Conservation (phyloP, 2,797 vertebrate species). For the Catostomus latipinnis region DNA sequence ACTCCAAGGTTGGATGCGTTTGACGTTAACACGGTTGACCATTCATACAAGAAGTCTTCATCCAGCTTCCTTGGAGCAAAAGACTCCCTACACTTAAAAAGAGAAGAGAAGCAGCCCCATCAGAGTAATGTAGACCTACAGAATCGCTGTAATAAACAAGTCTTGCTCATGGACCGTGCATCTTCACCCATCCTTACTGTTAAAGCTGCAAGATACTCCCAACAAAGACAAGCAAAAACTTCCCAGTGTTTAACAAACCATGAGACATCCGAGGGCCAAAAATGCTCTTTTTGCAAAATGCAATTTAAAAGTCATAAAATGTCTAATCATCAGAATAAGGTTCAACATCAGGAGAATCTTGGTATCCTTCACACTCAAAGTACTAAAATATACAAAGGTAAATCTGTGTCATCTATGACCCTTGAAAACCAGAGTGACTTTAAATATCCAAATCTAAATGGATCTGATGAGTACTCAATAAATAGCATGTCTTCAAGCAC, state of each 20-base stretch:
- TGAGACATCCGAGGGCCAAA: slow-evolving; percentile 39
- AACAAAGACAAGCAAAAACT: slow-evolving; percentile 61
- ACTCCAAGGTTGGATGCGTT: slow-evolving; percentile 57
- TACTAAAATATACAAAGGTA: slow-evolving; percentile 48
- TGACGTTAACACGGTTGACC: slow-evolving; percentile 38
- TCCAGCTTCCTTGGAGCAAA: slow-evolving; percentile 58
- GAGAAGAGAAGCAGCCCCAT: slow-evolving; percentile 51
- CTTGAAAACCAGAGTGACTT: slow-evolving; percentile 66
- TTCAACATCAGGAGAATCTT: background rate
- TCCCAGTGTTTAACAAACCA: slow-evolving; percentile 43
- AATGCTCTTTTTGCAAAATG: slow-evolving; percentile 34
- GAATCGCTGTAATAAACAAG: slow-evolving; percentile 51
- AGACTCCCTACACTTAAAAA: slow-evolving; percentile 55
- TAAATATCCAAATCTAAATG: slow-evolving; percentile 50
- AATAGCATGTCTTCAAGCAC: slow-evolving; percentile 52
- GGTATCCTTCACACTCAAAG: slow-evolving; percentile 7
- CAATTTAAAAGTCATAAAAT: slow-evolving; percentile 33
- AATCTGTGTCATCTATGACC: slow-evolving; percentile 59
- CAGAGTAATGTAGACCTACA: slow-evolving; percentile 59
- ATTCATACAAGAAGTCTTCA: slow-evolving; percentile 56
- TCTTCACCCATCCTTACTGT: slow-evolving; percentile 93
- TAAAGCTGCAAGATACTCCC: slow-evolving; percentile 67
- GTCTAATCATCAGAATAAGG: slow-evolving; percentile 38
- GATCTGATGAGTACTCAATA: slow-evolving; percentile 46
- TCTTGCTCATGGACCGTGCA: slow-evolving; percentile 86